These are phyloP conservation scores for Arctocebus calabarensis DNA, from an alignment of 2,797 vertebrate species.

Conservation along the genomic window DNA sequence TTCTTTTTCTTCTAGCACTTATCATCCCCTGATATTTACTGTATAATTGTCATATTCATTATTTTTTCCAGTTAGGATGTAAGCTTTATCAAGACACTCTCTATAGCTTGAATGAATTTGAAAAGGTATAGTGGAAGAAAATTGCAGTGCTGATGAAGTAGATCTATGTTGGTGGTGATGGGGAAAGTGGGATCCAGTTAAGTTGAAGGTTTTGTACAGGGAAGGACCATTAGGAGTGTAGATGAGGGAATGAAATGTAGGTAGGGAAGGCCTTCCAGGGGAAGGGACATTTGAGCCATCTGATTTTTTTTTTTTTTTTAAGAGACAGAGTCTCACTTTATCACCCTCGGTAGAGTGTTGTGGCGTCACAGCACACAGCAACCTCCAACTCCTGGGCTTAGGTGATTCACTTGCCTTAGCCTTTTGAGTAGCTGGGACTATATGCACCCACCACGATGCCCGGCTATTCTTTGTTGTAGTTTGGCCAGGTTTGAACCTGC, in stretches of 20 bases:
- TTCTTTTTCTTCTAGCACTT: background rate
- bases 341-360: no score
- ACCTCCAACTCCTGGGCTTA: no score
- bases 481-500: no score
- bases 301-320: background rate
- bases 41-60: conserved; percentile 6
- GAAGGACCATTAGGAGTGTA: background rate
- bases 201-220: conserved; percentile 41
- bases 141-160: conserved; percentile 46
- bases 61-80: conserved; percentile 24
- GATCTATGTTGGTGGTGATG: conserved; percentile 30
- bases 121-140: conserved; percentile 33
- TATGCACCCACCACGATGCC: no score
- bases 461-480: no score
- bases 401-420: no score
- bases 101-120: conserved; percentile 51
- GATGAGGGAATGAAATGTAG: conserved; percentile 51
- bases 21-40: conserved; percentile 41
- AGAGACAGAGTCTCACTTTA: no score
- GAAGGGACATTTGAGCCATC: conserved; percentile 38
- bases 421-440: no score
- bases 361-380: no score
- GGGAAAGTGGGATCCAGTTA: conserved; percentile 12
- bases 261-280: conserved; percentile 10
- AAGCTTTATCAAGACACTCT: conserved; percentile 13